Percentiles rank a stretch among this genome's conserved stretches.
These are phyloP conservation scores for Pentamera pediparva DNA, from an alignment of 53 echinoderm and acorn worm genomes.

Conservation along the genomic window DNA sequence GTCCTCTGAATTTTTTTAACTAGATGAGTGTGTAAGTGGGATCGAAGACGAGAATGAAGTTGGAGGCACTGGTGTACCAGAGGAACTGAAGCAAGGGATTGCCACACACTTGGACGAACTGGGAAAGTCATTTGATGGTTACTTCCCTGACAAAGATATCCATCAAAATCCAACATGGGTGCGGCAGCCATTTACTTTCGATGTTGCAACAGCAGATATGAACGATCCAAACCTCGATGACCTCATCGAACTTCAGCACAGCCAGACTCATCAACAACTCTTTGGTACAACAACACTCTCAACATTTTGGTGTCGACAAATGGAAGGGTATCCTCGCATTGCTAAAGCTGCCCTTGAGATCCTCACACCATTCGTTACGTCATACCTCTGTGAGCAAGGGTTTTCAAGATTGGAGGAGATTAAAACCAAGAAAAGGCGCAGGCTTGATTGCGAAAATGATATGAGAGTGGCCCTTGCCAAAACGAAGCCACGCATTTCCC, in stretches of 20 bases:
- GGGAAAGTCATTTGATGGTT: not conserved
- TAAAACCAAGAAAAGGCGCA: not conserved
- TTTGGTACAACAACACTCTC: not conserved
- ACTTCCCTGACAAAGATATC: not conserved
- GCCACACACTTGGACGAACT: not conserved
- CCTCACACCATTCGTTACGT: not conserved
- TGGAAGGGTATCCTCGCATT: not conserved
- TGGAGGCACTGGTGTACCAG: too few species aligned
- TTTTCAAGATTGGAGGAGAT: not conserved
- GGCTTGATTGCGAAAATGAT: not conserved
- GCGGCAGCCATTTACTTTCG: not conserved
- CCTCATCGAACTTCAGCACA: not conserved
- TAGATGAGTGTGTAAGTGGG: too few species aligned
- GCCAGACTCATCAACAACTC: not conserved
- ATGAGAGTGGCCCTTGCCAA: not conserved
- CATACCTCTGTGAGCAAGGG: not conserved
- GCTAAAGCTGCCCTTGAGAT: not conserved
- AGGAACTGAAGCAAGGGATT: not conserved
- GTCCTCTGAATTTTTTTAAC: too few species aligned
- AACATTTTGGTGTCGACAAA: not conserved
- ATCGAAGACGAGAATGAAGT: not conserved
- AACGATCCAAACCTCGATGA: not conserved
- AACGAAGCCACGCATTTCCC: not conserved
- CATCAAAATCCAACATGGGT: too few species aligned
- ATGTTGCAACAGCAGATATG: not conserved